Conservation (phyloP, 2,797 vertebrate species). For the Pteropus rufus region DNA sequence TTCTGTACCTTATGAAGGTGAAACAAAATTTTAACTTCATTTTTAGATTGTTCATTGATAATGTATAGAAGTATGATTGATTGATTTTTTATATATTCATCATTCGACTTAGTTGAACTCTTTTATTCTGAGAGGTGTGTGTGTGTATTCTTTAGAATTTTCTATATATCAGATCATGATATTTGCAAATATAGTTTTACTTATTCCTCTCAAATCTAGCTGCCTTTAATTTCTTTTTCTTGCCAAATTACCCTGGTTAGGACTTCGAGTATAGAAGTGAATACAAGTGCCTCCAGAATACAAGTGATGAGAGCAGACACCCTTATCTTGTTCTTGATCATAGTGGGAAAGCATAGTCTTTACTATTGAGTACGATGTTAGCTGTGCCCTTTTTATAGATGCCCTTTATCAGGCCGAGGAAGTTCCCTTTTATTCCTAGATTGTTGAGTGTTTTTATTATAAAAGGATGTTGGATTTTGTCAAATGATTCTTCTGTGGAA, state of each 20-base stretch:
- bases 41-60: neutral
- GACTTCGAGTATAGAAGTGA: neutral
- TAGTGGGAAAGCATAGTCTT: neutral
- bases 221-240: constrained; percentile 6
- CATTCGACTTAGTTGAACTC: neutral
- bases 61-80: neutral
- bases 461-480: neutral
- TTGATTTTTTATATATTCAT: neutral
- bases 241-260: neutral
- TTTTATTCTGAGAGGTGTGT: neutral
- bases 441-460: neutral
- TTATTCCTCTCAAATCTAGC: neutral
- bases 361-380: neutral
- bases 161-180: neutral
- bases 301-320: neutral
- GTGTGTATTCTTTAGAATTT: neutral
- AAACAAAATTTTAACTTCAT: neutral
- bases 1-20: neutral
- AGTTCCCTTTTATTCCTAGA: neutral
- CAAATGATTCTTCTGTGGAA: neutral
- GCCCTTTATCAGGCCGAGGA: neutral
- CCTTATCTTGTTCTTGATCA: neutral
- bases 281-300: neutral
- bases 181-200: neutral
- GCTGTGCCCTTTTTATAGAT: neutral